Base-by-base conservation (phyloP, 2,113 vertebrate genomes). In the Elephantulus edwardii region DNA sequence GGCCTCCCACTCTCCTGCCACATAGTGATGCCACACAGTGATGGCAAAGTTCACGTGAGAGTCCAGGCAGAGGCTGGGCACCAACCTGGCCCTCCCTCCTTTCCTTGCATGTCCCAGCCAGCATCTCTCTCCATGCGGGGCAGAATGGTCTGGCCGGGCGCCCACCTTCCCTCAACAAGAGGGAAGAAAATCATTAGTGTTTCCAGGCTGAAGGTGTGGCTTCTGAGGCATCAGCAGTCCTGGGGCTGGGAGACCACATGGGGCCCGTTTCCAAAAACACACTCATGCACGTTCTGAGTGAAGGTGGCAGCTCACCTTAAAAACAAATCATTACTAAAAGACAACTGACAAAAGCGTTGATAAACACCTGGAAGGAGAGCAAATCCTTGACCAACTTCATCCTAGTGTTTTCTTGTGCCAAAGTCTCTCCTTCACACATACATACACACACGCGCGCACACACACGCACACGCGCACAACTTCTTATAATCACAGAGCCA, bases 81-180 rank as follows among this genome's bases (percentile, higher is more conserved):
- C 66, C 9, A 16, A 68, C 66, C 66, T 68, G 35, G 54, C 58
- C 84, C 52, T 12, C 48, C 83, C 93, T 95, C 92, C 93, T 88
- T 95, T 90, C 1, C 1, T 83, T 94, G 91, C 97, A 17, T 96
- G 97, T 97, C 96, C 96, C 96, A 97, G 97, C 97, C 91, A 95
- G 97, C 94, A 72, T 91, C 90, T 95, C 78, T 86, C 96, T 94
- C 92, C 74, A 40, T 28, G 68, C 89, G 66, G 93, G 96, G 94
- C 93, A 88, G 83, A 95, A 3, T 33, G 44, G 58, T 71, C 96
- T 97, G 97, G 97, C 95, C 74, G 88, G 70, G 68, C 17, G 82
- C 95, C 97, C 96, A 52, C 0, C 92, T 80, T 42, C 86, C n/a
- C n/a, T 91, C 88, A 30, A 17, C 26, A 50, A 7, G 2, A 81